Percentiles rank a stretch among this genome's conserved stretches.
phyloP scores from a whole-genome alignment of 2,113 vertebrate genomes.

The Eurypyga helias region DNA sequence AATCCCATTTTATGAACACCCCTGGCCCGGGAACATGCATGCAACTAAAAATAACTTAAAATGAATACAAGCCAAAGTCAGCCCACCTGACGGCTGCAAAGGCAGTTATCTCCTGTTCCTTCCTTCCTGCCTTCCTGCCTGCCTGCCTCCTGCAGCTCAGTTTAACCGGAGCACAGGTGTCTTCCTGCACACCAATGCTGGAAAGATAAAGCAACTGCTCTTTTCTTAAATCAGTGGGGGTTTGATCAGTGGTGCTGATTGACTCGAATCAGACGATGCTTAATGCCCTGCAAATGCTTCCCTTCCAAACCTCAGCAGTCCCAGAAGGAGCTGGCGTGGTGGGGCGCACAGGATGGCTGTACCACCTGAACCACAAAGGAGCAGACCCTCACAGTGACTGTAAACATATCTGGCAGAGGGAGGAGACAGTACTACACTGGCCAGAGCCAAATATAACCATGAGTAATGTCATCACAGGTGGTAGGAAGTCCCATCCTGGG shows the following conservation, averaged over 20 bases:
- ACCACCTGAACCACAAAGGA: background rate
- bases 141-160: background rate
- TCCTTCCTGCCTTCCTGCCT: background rate
- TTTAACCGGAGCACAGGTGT: constrained; percentile 24
- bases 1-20: background rate
- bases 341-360: background rate
- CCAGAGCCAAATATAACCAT: background rate
- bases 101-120: background rate
- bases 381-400: background rate
- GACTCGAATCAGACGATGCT: fast-evolving
- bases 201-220: background rate
- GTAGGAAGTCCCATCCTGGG: background rate
- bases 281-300: background rate
- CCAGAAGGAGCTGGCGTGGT: background rate
- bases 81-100: background rate
- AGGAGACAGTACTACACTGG: background rate
- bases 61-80: background rate
- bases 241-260: background rate
- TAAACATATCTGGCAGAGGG: background rate
- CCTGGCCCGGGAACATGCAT: background rate
- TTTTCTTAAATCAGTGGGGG: background rate
- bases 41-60: constrained; percentile 31
- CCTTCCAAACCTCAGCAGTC: background rate
- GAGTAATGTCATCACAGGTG: background rate
- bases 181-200: background rate